Evolutionary conservation across 2,888 invertebrate genomes (phyloP).

Genomic region (Drosophila multiciliata): DNA sequence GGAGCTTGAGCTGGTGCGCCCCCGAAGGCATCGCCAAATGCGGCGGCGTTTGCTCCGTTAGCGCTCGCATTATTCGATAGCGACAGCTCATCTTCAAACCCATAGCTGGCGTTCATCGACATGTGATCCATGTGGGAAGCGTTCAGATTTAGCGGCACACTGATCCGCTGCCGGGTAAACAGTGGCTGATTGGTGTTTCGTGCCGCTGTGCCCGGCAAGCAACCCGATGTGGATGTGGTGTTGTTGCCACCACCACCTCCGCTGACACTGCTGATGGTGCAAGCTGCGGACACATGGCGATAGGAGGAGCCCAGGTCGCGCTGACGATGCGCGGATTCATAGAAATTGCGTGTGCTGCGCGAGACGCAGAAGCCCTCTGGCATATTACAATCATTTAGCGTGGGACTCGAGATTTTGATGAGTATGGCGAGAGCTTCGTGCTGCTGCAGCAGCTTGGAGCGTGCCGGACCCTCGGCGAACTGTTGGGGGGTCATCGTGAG

Average conservation of each 20-base stretch:
- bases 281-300: slow-evolving; percentile 53
- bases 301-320: slow-evolving; percentile 78
- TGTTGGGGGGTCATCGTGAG: slow-evolving; percentile 92
- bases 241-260: neutral
- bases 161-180: slow-evolving; percentile 79
- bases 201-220: slow-evolving; percentile 35
- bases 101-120: slow-evolving; percentile 24
- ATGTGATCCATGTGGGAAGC: slow-evolving; percentile 24
- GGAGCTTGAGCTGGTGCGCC: slow-evolving; percentile 42
- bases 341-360: slow-evolving; percentile 81
- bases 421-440: slow-evolving; percentile 92
- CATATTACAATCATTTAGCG: slow-evolving; percentile 89
- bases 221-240: slow-evolving; percentile 4
- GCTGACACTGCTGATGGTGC: slow-evolving; percentile 9
- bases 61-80: slow-evolving; percentile 84
- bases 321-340: slow-evolving; percentile 79
- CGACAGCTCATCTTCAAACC: slow-evolving; percentile 69
- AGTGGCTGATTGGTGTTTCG: slow-evolving; percentile 34
- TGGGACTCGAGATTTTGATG: slow-evolving; percentile 92
- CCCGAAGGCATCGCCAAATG: slow-evolving; percentile 49
- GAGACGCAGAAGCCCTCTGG: slow-evolving; percentile 90
- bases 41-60: neutral
- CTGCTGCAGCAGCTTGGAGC: slow-evolving; percentile 90
- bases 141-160: slow-evolving; percentile 39
- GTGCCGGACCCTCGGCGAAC: slow-evolving; percentile 93